phyloP scores from a whole-genome alignment of 2,113 vertebrate species.

The Stigmatopora argus region DNA sequence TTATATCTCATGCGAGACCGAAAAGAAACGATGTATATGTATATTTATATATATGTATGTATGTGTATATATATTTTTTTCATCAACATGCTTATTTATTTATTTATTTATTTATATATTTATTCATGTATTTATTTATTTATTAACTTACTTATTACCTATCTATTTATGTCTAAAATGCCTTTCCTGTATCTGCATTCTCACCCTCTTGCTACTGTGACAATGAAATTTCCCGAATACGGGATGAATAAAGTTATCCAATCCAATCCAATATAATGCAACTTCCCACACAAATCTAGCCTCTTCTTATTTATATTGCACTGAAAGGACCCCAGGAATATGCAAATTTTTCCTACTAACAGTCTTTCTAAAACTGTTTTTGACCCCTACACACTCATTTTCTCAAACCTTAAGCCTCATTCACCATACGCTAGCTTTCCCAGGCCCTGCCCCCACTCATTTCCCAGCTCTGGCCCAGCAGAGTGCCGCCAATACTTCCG shows the following conservation, averaged over 20 bases:
- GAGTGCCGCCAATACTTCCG: constrained; percentile 52
- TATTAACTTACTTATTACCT: too few species aligned
- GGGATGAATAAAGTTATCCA: too few species aligned
- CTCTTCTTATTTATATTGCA: constrained; percentile 28
- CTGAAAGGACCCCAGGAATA: constrained; percentile 44
- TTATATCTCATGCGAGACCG: constrained; percentile 42
- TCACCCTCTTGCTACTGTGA: too few species aligned
- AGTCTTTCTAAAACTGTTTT: constrained; percentile 43
- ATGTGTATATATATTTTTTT: too few species aligned
- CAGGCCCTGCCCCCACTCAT: constrained; percentile 21
- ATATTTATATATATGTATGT: too few species aligned
- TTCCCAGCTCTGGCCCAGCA: constrained; percentile 29
- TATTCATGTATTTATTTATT: too few species aligned
- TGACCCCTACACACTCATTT: constrained; percentile 38
- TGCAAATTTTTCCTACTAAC: constrained; percentile 41
- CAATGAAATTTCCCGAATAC: too few species aligned
- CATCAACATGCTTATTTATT: too few species aligned
- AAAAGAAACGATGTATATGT: constrained; percentile 14
- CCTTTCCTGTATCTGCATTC: too few species aligned
- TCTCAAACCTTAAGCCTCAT: constrained; percentile 37
- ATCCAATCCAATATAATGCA: background rate
- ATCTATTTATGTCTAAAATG: too few species aligned
- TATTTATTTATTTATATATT: too few species aligned
- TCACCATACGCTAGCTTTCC: constrained; percentile 30
- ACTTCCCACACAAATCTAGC: background rate